phyloP scores from a whole-genome alignment of 23 tunicate species.

The Halocynthia aurantium region DNA sequence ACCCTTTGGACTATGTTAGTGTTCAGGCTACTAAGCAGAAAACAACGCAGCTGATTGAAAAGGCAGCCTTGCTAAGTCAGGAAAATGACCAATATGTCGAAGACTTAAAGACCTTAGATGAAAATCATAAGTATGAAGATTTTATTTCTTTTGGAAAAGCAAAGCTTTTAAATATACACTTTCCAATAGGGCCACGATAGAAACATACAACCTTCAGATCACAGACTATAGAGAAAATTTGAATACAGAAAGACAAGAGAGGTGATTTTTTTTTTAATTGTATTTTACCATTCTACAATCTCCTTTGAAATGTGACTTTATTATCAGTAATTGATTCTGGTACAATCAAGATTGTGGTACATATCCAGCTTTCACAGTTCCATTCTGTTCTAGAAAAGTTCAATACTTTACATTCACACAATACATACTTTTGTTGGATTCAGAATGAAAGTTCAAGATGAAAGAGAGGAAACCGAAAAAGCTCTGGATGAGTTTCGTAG shows the following conservation, averaged over 20 bases:
- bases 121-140: constrained; percentile 53
- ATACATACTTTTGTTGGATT: too few relatives aligned
- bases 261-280: constrained; percentile 13
- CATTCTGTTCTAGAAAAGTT: too few relatives aligned
- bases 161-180: not conserved
- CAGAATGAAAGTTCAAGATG: constrained; percentile 52
- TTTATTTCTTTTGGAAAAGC: not conserved
- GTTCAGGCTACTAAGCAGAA: constrained; percentile 36
- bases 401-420: too few relatives aligned
- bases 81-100: constrained; percentile 28
- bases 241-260: constrained; percentile 53
- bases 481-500: constrained; percentile 51
- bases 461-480: constrained; percentile 70
- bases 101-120: constrained; percentile 30
- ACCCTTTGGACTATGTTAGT: constrained; percentile 1
- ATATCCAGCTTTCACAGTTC: too few relatives aligned
- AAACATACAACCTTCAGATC: constrained; percentile 58
- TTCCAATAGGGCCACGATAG: constrained; percentile 42
- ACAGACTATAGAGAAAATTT: constrained; percentile 44
- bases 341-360: too few relatives aligned
- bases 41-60: constrained; percentile 32
- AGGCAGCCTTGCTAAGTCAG: constrained; percentile 21
- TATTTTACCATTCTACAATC: too few relatives aligned
- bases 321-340: too few relatives aligned
- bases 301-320: too few relatives aligned